Percentiles rank a stretch among this genome's conserved stretches.
These are phyloP conservation scores for Entelurus aequoreus DNA, from an alignment of 2,113 vertebrate species.

Conservation along the genomic window DNA sequence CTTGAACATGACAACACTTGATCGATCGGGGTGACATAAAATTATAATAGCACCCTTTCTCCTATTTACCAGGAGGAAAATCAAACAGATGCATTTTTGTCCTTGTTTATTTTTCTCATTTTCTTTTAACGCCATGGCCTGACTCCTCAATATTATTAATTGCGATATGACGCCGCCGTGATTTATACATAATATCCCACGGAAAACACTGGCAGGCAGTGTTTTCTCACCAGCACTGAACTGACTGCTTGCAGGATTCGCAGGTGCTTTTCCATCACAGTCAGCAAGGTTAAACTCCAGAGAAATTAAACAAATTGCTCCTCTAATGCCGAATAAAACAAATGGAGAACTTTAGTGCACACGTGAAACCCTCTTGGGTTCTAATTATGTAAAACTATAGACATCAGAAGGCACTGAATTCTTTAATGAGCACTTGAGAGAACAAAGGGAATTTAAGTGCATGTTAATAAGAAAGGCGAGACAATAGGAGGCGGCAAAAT, in stretches of 20 bases:
- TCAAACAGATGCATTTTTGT: slow-evolving; percentile 4
- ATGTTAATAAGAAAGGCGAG: slow-evolving; percentile 75
- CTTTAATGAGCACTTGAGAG: slow-evolving; percentile 77
- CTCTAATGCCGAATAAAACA: slow-evolving; percentile 77
- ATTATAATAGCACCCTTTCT: not conserved
- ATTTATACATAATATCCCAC: slow-evolving; percentile 15
- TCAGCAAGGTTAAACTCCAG: slow-evolving; percentile 79
- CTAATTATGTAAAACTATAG: slow-evolving; percentile 81
- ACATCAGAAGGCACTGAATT: slow-evolving; percentile 76
- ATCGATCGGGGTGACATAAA: not conserved
- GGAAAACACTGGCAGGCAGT: slow-evolving; percentile 13
- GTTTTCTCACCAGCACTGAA: slow-evolving; percentile 45
- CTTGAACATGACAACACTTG: too few relatives aligned
- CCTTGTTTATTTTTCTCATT: slow-evolving; percentile 1
- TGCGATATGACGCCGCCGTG: not conserved
- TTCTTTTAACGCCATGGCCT: slow-evolving; percentile 9
- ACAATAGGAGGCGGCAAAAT: slow-evolving; percentile 70
- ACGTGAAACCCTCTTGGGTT: slow-evolving; percentile 74
- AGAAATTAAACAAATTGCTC: slow-evolving; percentile 82
- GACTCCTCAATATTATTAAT: slow-evolving; percentile 4
- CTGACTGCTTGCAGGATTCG: slow-evolving; percentile 52
- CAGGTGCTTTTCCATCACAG: slow-evolving; percentile 72
- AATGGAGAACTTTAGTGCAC: slow-evolving; percentile 74
- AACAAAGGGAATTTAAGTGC: slow-evolving; percentile 79
- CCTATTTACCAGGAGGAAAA: slow-evolving; percentile 3